Conservation (phyloP, 2,113 vertebrate species). For the Psettodes erumei region DNA sequence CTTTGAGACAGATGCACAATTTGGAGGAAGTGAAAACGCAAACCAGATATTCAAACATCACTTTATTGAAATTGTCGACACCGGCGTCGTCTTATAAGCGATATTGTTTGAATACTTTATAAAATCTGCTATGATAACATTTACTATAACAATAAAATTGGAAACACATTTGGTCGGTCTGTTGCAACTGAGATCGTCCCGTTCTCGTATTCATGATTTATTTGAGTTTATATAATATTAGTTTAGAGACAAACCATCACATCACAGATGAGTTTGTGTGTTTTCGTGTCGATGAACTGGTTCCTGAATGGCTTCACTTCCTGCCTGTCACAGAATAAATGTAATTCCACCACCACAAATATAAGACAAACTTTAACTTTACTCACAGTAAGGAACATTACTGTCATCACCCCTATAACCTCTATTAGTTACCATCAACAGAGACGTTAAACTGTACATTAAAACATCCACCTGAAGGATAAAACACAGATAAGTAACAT, state of each 20-base stretch:
- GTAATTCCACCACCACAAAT: slow-evolving; percentile 13
- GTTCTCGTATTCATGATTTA: background rate
- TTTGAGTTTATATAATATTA: background rate
- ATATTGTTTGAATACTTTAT: slow-evolving; percentile 3
- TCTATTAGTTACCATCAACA: background rate
- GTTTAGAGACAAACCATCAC: background rate
- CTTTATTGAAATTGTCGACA: slow-evolving; percentile 22
- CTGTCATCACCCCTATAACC: background rate
- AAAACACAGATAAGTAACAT: background rate
- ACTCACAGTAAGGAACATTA: background rate
- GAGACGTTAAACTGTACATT: background rate
- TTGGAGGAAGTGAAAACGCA: background rate
- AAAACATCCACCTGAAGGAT: background rate
- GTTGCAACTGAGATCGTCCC: background rate
- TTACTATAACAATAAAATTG: background rate
- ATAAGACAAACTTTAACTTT: background rate
- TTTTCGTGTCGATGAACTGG: background rate
- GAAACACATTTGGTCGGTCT: slow-evolving; percentile 2
- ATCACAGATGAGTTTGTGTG: background rate
- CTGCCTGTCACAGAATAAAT: background rate
- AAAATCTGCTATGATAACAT: background rate
- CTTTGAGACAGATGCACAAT: background rate
- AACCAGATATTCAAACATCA: background rate
- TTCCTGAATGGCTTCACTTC: background rate
- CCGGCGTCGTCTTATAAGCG: background rate